Evolutionary conservation across 2,888 invertebrate species (phyloP), one percentile per base, ranked within the genome.

Genomic region (Koerneria pararmatus): DNA sequence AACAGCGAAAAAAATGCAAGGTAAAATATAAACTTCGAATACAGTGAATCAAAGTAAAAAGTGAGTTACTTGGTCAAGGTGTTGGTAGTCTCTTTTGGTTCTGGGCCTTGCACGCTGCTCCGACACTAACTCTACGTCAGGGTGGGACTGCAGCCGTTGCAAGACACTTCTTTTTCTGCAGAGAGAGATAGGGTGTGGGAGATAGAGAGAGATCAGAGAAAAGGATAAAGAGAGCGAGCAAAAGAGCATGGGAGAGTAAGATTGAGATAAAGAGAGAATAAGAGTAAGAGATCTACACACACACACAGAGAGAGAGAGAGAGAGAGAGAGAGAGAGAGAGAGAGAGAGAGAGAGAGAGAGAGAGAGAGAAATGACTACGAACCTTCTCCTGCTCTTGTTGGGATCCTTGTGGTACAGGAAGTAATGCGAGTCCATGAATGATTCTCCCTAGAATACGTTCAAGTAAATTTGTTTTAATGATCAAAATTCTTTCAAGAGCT

Each of bases 401-500:
- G 69, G 46, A 53, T 77, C 72, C 19, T 67, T 69, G 65, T 79
- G 80, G 58, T 76, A 73, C n/a, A 82, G 65, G 64, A 82, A 82
- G 62, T 82, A 82, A 66, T 79, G 79, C 31, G 69, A 74, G 53
- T 81, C 82, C 57, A 82, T 70, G 65, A 82, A 82, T 6, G 81
- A 78, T 22, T 74, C 73, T 11, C 81, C 81, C 75, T 78, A 53
- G 22, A 58, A 58, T 49, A 37, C 3, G 2, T 51, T 63, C 31
- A 22, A 63, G n/a, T 31, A 3, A 37, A 8, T 54, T n/a, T 27
- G 37, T 35, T 56, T 54, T 31, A 54, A 54, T 57, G 31, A 27
- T 19, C 27, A n/a, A n/a, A n/a, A n/a, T n/a, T n/a, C n/a, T n/a
- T n/a, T n/a, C n/a, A n/a, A n/a, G n/a, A n/a, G n/a, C n/a, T n/a